These are phyloP conservation scores for Wasmannia auropunctata DNA, from an alignment of 1,140 invertebrate genomes.

Conservation along the genomic window DNA sequence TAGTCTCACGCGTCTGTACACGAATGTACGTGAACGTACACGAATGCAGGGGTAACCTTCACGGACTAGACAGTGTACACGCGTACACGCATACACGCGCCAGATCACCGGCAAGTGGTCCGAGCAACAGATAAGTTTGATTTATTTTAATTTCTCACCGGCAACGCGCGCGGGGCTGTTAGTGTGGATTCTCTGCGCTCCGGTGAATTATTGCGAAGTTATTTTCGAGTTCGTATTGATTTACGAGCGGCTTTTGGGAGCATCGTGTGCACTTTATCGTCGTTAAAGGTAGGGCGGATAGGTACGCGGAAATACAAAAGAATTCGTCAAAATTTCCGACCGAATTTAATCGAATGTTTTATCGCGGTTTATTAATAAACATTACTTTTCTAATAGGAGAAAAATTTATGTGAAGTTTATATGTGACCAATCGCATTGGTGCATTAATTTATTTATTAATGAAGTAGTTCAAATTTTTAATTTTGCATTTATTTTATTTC, in stretches of 20 bases:
- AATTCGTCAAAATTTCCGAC: conserved; percentile 54
- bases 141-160: conserved; percentile 82
- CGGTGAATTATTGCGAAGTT: conserved; percentile 78
- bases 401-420: neutral
- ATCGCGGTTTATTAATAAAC: neutral
- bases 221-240: conserved; percentile 81
- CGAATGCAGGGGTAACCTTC: neutral
- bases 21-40: conserved; percentile 3
- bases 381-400: neutral
- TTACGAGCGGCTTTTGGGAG: conserved; percentile 77
- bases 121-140: conserved; percentile 82
- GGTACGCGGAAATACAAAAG: conserved; percentile 62
- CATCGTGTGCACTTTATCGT: conserved; percentile 78
- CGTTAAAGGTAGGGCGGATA: conserved; percentile 77
- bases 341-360: neutral
- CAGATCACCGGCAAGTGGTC: conserved; percentile 76
- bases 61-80: neutral
- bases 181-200: conserved; percentile 62
- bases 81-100: conserved; percentile 54
- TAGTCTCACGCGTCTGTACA: conserved; percentile 30
- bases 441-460: neutral
- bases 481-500: conserved; percentile 47
- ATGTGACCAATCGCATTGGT: neutral
- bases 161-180: conserved; percentile 68
- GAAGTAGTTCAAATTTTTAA: neutral